Evolutionary conservation across 2,113 vertebrate species (phyloP).

Genomic region (Apus apus): DNA sequence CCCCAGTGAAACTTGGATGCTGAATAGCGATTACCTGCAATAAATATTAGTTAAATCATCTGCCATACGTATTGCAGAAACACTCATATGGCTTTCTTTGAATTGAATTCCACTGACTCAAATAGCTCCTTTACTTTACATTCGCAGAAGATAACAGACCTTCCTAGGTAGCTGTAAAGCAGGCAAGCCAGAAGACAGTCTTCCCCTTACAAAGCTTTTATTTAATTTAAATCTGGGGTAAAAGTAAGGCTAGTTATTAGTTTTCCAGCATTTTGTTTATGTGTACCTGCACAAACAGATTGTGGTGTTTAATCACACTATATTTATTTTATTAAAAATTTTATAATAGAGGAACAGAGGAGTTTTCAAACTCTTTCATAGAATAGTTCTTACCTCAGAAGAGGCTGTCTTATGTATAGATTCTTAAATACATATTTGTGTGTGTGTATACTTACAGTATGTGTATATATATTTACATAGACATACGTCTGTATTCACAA

Average conservation of each 20-base stretch:
- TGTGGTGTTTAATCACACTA: background rate
- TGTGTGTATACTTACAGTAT: background rate
- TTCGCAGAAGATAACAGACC: background rate
- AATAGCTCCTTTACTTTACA: background rate
- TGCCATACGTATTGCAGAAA: background rate
- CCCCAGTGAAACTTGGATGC: conserved; percentile 15
- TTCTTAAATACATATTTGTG: background rate
- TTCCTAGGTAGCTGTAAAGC: background rate
- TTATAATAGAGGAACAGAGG: background rate
- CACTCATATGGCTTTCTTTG: background rate
- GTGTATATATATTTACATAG: rapidly evolving
- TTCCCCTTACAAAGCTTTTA: conserved; percentile 8
- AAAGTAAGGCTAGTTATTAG: conserved; percentile 13
- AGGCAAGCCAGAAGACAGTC: background rate
- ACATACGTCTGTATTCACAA: background rate
- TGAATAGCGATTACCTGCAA: conserved; percentile 34
- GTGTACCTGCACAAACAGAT: background rate
- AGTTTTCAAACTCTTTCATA: background rate
- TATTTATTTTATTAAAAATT: background rate
- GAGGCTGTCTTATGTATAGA: background rate
- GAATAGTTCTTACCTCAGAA: background rate
- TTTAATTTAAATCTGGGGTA: conserved; percentile 40
- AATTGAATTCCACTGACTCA: conserved; percentile 32
- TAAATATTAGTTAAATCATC: conserved; percentile 43
- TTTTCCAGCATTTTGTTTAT: background rate